phyloP scores from a whole-genome alignment of 1,140 invertebrate species.

The Macrocentrus cingulum region DNA sequence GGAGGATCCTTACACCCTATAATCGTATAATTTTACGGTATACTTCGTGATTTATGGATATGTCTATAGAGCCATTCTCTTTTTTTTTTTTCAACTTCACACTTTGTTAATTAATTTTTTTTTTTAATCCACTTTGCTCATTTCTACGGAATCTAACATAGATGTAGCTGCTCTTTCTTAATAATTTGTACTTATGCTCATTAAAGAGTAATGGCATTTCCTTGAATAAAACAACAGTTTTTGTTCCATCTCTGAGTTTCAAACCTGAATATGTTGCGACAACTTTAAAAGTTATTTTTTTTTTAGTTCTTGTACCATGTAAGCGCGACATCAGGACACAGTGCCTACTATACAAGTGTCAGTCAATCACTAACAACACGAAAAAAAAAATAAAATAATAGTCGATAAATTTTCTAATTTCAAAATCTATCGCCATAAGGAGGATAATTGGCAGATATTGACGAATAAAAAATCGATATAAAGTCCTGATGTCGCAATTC shows the following conservation, averaged over 20 bases:
- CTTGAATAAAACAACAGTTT: conserved; percentile 45
- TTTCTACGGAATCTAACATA: conserved; percentile 44
- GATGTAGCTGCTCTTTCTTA: conserved; percentile 46
- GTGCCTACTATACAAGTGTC: background rate
- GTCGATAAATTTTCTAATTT: background rate
- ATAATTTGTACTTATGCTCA: conserved; percentile 60
- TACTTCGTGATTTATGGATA: conserved; percentile 51
- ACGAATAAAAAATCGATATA: background rate
- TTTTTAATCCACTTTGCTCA: conserved; percentile 26
- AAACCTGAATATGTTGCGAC: conserved; percentile 53
- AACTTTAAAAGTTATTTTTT: conserved; percentile 42
- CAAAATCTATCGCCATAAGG: background rate
- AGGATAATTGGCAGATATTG: background rate
- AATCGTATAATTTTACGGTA: conserved; percentile 56
- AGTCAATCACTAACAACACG: background rate
- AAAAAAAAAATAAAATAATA: background rate
- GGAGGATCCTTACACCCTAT: conserved; percentile 46
- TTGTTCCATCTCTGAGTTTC: conserved; percentile 43
- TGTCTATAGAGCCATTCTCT: conserved; percentile 42
- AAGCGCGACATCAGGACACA: background rate
- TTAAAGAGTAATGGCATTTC: conserved; percentile 57
- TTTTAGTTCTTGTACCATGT: conserved; percentile 41
- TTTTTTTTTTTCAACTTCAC: conserved; percentile 18
- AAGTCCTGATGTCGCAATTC: conserved; percentile 14
- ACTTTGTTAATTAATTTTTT: conserved; percentile 36